Evolutionary conservation across 2,113 vertebrate genomes (phyloP).

Genomic region (Oncorhynchus mykiss): DNA sequence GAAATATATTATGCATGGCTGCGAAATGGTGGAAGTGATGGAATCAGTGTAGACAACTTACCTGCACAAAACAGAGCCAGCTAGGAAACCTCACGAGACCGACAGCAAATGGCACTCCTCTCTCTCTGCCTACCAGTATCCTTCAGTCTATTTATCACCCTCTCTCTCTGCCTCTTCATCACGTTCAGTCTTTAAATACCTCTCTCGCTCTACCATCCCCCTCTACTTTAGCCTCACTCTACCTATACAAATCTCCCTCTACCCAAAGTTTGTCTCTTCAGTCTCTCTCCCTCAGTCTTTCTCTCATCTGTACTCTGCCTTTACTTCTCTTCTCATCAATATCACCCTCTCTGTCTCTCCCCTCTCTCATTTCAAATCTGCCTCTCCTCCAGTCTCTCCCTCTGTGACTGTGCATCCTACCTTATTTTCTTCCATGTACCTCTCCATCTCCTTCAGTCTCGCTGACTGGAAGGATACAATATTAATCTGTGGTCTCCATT

Average conservation of each 20-base stretch:
- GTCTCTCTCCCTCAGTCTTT: constrained; percentile 4
- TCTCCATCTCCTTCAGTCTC: constrained; percentile 9
- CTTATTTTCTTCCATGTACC: not conserved
- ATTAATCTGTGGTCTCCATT: constrained; percentile 63
- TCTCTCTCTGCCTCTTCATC: constrained; percentile 8
- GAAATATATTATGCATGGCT: too few species aligned
- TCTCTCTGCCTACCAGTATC: not conserved
- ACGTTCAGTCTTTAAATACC: constrained; percentile 19
- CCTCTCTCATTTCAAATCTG: not conserved
- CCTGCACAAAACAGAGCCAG: constrained; percentile 27
- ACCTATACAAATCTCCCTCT: not conserved
- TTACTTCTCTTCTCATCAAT: not conserved
- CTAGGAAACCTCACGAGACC: constrained; percentile 1
- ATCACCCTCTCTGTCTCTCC: too few species aligned
- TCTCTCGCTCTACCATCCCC: not conserved
- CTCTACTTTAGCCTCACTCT: not conserved
- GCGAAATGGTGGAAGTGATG: not conserved
- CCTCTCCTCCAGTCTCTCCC: not conserved
- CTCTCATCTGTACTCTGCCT: constrained; percentile 8
- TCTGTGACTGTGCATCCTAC: not conserved
- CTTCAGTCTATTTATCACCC: constrained; percentile 10
- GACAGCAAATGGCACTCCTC: not conserved
- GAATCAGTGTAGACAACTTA: not conserved
- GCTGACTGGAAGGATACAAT: constrained; percentile 50
- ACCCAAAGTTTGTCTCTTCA: not conserved